Conservation (phyloP, 2,113 vertebrate species). For the Tetrao urogallus region DNA sequence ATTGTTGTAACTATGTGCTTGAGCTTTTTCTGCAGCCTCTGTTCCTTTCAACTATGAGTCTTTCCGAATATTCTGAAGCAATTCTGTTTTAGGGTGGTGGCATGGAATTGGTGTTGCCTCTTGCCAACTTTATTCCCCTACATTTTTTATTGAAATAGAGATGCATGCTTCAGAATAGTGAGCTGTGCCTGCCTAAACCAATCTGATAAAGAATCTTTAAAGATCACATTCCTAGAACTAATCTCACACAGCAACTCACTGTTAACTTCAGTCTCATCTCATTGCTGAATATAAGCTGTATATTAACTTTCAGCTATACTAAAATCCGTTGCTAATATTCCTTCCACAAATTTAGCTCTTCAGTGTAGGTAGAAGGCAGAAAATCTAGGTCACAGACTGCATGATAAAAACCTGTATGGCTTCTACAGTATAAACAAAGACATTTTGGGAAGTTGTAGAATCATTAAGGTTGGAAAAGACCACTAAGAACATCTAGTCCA, state of each 20-base stretch:
- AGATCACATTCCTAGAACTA: conserved; percentile 43
- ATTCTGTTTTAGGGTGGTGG: conserved; percentile 99
- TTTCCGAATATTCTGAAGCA: conserved; percentile 99
- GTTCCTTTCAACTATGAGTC: conserved; percentile 89
- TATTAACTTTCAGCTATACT: conserved; percentile 15
- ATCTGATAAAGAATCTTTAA: conserved; percentile 19
- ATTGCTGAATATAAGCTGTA: conserved; percentile 29
- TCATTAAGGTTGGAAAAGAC: too few relatives aligned
- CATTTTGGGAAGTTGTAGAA: neutral
- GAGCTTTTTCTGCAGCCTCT: conserved; percentile 91
- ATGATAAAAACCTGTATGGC: neutral
- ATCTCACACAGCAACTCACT: neutral
- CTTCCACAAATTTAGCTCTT: conserved; percentile 9
- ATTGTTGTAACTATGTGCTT: conserved; percentile 85
- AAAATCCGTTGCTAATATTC: conserved; percentile 30
- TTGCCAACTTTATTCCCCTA: conserved; percentile 92
- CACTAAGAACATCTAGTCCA: too few relatives aligned
- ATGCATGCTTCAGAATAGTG: conserved; percentile 93
- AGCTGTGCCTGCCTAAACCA: conserved; percentile 85
- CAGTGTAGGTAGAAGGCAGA: conserved; percentile 13
- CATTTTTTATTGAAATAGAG: conserved; percentile 86
- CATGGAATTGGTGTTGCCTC: conserved; percentile 99
- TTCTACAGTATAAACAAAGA: neutral
- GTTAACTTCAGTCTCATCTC: conserved; percentile 36
- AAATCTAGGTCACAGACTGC: neutral